These are phyloP conservation scores for Bostrychus sinensis DNA, from an alignment of 2,113 vertebrate genomes.

Conservation along the genomic window DNA sequence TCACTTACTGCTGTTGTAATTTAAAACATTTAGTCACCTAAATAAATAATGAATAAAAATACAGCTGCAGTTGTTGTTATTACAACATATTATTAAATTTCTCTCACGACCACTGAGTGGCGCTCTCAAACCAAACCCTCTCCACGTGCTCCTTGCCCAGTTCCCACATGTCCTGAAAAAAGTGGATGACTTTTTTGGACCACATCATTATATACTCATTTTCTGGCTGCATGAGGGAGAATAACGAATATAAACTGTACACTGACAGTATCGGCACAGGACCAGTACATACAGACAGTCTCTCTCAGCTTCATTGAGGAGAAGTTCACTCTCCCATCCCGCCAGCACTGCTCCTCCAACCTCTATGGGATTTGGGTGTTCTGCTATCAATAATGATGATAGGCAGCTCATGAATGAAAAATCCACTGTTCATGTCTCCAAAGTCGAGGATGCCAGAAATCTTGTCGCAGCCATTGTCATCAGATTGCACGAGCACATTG, in stretches of 20 bases:
- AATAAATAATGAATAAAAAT: too few species aligned
- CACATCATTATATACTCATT: slow-evolving; percentile 90
- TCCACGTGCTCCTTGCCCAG: slow-evolving; percentile 82
- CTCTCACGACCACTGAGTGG: slow-evolving; percentile 41
- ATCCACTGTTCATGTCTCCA: slow-evolving; percentile 87
- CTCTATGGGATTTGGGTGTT: slow-evolving; percentile 78
- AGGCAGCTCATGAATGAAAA: slow-evolving; percentile 86
- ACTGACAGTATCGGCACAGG: slow-evolving; percentile 86
- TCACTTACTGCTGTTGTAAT: too few species aligned
- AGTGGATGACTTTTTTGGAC: slow-evolving; percentile 73
- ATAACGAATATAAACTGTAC: slow-evolving; percentile 79
- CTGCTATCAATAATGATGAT: slow-evolving; percentile 90
- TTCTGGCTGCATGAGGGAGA: slow-evolving; percentile 78
- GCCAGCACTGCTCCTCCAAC: slow-evolving; percentile 86
- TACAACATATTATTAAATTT: too few species aligned
- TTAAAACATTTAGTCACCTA: too few species aligned
- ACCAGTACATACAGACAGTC: slow-evolving; percentile 85
- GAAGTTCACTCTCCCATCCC: slow-evolving; percentile 88
- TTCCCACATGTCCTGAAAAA: slow-evolving; percentile 76
- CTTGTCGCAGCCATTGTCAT: slow-evolving; percentile 48
- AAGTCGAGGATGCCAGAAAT: slow-evolving; percentile 94
- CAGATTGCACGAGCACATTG: slow-evolving; percentile 83
- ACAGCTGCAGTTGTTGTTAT: too few species aligned
- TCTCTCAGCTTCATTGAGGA: slow-evolving; percentile 80
- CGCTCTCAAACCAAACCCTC: slow-evolving; percentile 82